Evolutionary conservation across 2,113 vertebrate species (phyloP).

Genomic region (Pandion haliaetus): DNA sequence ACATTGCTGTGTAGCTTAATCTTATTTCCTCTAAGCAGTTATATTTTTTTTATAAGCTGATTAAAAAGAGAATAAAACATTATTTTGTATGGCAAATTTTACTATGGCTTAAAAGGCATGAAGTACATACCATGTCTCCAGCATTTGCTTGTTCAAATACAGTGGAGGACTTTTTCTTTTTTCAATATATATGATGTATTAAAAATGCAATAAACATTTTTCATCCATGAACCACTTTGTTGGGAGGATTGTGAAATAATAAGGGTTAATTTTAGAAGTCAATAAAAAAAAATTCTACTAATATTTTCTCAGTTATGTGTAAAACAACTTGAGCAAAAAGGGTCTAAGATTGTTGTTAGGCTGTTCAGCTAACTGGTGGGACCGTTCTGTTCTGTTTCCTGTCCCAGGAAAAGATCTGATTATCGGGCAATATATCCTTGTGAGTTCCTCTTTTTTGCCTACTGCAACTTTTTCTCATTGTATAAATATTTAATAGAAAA

Average conservation of each 20-base stretch:
- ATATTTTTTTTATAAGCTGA: neutral
- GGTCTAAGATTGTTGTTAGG: neutral
- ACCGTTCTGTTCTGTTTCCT: neutral
- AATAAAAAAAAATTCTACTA: neutral
- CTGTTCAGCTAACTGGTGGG: neutral
- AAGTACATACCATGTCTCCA: neutral
- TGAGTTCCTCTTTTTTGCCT: neutral
- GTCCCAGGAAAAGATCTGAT: neutral
- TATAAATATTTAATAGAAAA: neutral
- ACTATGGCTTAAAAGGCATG: neutral
- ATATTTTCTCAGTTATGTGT: neutral
- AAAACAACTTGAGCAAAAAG: neutral
- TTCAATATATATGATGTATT: neutral
- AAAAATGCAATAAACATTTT: neutral
- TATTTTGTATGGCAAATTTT: neutral
- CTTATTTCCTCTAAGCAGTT: neutral
- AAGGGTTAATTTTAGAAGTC: neutral
- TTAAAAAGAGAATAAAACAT: neutral
- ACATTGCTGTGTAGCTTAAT: neutral
- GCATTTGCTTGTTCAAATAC: neutral
- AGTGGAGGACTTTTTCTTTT: neutral
- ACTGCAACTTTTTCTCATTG: neutral
- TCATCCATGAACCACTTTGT: neutral
- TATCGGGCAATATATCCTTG: neutral
- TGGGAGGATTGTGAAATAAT: neutral